These are phyloP conservation scores for Alosa alosa DNA, from an alignment of 2,113 vertebrate species.

Conservation along the genomic window DNA sequence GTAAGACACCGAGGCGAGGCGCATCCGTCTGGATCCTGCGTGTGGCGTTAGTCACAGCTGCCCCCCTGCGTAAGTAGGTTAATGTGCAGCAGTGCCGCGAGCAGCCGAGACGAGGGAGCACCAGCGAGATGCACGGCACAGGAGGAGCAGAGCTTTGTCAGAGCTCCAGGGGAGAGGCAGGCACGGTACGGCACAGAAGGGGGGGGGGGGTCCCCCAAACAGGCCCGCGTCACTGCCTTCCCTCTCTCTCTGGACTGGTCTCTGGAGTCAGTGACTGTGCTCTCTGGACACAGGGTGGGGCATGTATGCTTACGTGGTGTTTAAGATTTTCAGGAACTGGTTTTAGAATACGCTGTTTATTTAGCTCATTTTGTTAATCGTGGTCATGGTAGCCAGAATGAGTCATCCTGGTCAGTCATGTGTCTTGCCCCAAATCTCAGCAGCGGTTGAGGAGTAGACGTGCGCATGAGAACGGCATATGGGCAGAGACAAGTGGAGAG, in stretches of 20 bases:
- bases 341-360: background rate
- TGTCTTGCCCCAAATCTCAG: background rate
- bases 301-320: background rate
- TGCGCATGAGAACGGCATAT: background rate
- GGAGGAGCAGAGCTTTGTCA: background rate
- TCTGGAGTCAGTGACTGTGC: background rate
- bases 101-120: background rate
- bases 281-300: background rate
- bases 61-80: slow-evolving; percentile 29
- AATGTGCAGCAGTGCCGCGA: slow-evolving; percentile 24
- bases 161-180: background rate
- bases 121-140: background rate
- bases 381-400: background rate
- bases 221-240: too few species aligned
- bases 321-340: background rate
- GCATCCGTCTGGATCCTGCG: background rate
- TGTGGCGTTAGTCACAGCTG: slow-evolving; percentile 29
- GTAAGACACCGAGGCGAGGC: background rate
- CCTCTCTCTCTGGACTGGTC: too few species aligned
- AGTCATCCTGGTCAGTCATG: background rate
- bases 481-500: background rate
- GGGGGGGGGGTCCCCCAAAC: background rate
- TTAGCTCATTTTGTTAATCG: background rate
- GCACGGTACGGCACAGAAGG: too few species aligned
- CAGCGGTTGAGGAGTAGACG: background rate